Percentiles rank a stretch among this genome's conserved stretches.
Conservation (phyloP, 2,888 invertebrate species). For the Oegoconia quadripuncta region DNA sequence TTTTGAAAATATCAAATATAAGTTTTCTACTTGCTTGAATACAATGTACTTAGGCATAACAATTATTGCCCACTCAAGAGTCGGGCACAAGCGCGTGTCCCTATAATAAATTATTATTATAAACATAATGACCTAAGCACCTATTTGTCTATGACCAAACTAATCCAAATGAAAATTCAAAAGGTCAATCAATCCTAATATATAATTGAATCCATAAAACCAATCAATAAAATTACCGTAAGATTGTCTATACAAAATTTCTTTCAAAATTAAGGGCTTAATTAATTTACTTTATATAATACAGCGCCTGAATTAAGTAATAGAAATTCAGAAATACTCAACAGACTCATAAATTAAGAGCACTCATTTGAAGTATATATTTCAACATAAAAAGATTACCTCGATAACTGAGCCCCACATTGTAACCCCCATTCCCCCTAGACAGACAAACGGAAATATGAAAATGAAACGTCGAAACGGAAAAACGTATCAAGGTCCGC, state of each 20-base stretch:
- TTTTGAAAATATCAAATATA: not conserved
- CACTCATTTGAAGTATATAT: conserved; percentile 63
- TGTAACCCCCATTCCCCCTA: conserved; percentile 48
- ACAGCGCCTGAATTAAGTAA: not conserved
- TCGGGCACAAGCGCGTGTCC: no score
- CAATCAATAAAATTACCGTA: no score
- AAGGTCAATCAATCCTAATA: no score
- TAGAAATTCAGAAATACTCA: not conserved
- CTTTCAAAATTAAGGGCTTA: not conserved
- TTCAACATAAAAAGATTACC: conserved; percentile 38
- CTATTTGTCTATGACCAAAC: no score
- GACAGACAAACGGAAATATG: conserved; percentile 77
- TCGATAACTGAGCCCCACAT: conserved; percentile 41
- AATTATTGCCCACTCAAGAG: no score
- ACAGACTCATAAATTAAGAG: conserved; percentile 21
- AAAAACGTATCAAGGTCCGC: conserved; percentile 70
- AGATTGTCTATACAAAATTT: no score
- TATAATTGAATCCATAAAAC: no score
- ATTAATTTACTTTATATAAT: not conserved
- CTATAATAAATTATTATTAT: no score
- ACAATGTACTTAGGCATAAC: not conserved
- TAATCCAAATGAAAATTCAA: no score
- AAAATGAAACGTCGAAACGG: conserved; percentile 74
- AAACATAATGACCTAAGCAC: no score
- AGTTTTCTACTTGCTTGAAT: not conserved